Evolutionary conservation across 1,140 invertebrate genomes (phyloP), one percentile per base, ranked within the genome.

Genomic region (Plectus sambesii): DNA sequence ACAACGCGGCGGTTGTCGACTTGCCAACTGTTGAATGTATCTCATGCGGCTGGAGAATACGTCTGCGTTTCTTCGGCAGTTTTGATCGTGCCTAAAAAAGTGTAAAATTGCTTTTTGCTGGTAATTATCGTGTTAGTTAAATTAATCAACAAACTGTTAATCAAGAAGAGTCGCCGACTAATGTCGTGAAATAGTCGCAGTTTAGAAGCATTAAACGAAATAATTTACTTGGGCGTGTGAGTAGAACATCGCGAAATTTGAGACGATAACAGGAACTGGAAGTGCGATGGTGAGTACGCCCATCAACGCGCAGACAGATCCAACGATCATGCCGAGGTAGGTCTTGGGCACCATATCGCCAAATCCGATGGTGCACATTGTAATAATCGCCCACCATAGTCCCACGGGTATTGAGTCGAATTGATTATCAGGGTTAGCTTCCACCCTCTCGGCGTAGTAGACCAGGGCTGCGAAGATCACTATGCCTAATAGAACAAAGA

Each of bases 401-500:
- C 82, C 86, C 76, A 79, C 83, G 70, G 73, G 74, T 49, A 96
- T 96, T 75, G 87, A 92, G 79, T 90, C 90, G 82, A 97, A 98
- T 81, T 87, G 82, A 71, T 92, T 90, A 39, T 89, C 84, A 68
- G 89, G 93, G 79, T 96, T 93, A 76, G 71, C 66, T 75, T 88
- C 86, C 74, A 93, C 85, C 70, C 87, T 81, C 78, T 97, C 92
- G 62, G 92, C 92, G 80, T 97, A 97, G 82, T 93, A 98, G 69
- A 97, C 88, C 69, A 92, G 82, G 69, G 86, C 87, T 73, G 92
- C 94, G 80, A 97, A 98, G 75, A 98, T 85, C 73, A 97, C 88
- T 77, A 98, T 93, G 78, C 63, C 88, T 81, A 87, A 77, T 3
- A 88, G 80, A 8, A 89, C 75, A 72, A 89, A 88, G 74, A 88